phyloP scores from a whole-genome alignment of 2,797 vertebrate species.

The Mormyrus proboscirostris region DNA sequence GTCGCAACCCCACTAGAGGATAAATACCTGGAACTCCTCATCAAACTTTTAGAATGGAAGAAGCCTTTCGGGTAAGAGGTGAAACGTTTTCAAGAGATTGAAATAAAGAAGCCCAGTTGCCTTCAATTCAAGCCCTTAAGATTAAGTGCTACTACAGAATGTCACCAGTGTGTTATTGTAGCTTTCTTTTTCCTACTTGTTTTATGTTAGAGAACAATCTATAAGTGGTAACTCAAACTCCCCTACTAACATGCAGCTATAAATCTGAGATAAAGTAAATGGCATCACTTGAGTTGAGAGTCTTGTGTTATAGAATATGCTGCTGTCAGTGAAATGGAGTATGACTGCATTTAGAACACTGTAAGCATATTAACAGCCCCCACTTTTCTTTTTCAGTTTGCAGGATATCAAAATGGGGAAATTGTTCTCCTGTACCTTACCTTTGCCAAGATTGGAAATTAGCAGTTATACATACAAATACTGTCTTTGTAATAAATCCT shows the following conservation, averaged over 20 bases:
- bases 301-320: not conserved
- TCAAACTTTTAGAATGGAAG: too few species aligned
- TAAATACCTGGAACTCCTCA: too few species aligned
- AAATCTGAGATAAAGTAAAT: too few species aligned
- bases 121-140: too few species aligned
- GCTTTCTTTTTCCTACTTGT: not conserved
- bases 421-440: not conserved
- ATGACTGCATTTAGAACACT: not conserved
- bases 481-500: not conserved
- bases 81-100: too few species aligned
- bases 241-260: too few species aligned
- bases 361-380: not conserved
- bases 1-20: too few species aligned
- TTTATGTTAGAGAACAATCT: too few species aligned
- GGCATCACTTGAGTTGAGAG: too few species aligned
- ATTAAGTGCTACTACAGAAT: not conserved
- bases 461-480: not conserved
- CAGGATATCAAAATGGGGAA: not conserved
- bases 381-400: not conserved
- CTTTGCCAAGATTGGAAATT: not conserved
- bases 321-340: not conserved
- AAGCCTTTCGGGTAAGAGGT: too few species aligned
- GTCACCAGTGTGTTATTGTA: not conserved
- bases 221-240: too few species aligned
- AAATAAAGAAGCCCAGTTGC: too few species aligned